Base-by-base conservation (phyloP, 2,113 vertebrate species). In the Thalassarche chlororhynchos region DNA sequence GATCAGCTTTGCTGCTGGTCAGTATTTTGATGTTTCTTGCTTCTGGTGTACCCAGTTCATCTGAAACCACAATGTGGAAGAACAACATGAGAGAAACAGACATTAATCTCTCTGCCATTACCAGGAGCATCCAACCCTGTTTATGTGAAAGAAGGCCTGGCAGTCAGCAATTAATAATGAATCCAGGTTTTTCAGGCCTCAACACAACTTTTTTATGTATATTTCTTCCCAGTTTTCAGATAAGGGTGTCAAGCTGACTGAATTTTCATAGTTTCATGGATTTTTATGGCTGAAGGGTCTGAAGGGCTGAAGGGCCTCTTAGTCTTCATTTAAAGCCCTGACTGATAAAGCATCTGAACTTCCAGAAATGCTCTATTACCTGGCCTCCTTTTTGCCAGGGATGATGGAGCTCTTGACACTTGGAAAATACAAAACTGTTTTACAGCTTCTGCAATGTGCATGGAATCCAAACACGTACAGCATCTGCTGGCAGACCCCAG, bases 171-270 rank as follows among this genome's bases (percentile, higher is more conserved):
- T 40, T 84, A 80, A 70, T 46, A 71, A 70, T 11, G 28, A 65
- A 34, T 25, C 7, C 46, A 32, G 4, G 16, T 65, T 82, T 85
- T 65, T 52, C 81, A 61, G 23, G 31, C 28, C 52, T 28, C n/a
- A 49, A 7, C 0, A 1, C 19, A 46, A 65, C 2, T 0, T 51
- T 71, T 90, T 61, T 12, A 49, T 1, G 6, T 8, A 3, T 9
- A 51, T 82, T 82, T 58, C 32, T 49, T 75, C 62, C 68, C 25
- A 28, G 15, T 70, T 65, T 84, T 64, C 68, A 58, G 57, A 49
- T 20, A 51, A 44, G 14, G 14, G n/a, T 52, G 38, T 80, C 83
- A 70, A 42, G 21, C n/a, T 83, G 57, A 47, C 44, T 17, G 44
- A 60, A 36, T 69, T 75, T 58, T 80, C 15, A 18, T 42, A 54